A percentile compares a stretch with the other conserved stretches of the same genome.
Evolutionary conservation across 1,140 invertebrate species (phyloP).

Genomic region (Monochamus saltuarius): DNA sequence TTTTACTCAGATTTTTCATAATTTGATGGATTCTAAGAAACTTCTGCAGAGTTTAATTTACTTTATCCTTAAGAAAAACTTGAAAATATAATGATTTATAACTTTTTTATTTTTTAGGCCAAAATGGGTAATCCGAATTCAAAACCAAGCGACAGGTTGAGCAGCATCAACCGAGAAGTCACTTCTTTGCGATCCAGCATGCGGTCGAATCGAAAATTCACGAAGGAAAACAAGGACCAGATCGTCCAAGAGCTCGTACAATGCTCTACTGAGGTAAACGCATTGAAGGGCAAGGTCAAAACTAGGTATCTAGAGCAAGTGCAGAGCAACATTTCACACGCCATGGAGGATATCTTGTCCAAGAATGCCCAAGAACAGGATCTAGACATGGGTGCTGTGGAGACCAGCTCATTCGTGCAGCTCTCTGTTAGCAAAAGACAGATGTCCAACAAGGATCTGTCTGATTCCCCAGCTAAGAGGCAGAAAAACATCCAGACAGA

Average conservation of each 20-base stretch:
- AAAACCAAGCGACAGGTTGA: conserved; percentile 23
- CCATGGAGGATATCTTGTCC: conserved; percentile 25
- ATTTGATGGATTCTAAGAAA: too few species aligned
- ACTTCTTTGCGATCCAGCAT: conserved; percentile 20
- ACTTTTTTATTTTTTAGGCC: conserved; percentile 11
- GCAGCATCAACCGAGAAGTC: conserved; percentile 22
- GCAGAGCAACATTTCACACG: conserved; percentile 25
- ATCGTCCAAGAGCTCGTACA: conserved; percentile 12
- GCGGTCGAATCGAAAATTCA: conserved; percentile 4
- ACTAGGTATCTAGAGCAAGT: conserved; percentile 19
- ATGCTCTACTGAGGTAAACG: conserved; percentile 19
- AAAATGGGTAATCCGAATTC: conserved; percentile 26
- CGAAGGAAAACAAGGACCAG: conserved; percentile 23
- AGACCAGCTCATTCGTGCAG: conserved; percentile 27
- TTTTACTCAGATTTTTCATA: too few species aligned
- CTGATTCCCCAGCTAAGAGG: background rate
- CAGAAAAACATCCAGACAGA: conserved; percentile 3
- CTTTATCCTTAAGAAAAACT: too few species aligned
- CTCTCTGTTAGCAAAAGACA: conserved; percentile 15
- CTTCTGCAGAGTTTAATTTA: too few species aligned
- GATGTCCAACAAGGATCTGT: conserved; percentile 6
- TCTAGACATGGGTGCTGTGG: conserved; percentile 25
- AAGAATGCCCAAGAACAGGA: conserved; percentile 15
- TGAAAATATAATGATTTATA: too few species aligned
- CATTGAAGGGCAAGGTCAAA: conserved; percentile 24